Percentiles rank a stretch among this genome's conserved stretches.
Conservation (phyloP, 2,888 invertebrate genomes). For the Xanthia icteritia region DNA sequence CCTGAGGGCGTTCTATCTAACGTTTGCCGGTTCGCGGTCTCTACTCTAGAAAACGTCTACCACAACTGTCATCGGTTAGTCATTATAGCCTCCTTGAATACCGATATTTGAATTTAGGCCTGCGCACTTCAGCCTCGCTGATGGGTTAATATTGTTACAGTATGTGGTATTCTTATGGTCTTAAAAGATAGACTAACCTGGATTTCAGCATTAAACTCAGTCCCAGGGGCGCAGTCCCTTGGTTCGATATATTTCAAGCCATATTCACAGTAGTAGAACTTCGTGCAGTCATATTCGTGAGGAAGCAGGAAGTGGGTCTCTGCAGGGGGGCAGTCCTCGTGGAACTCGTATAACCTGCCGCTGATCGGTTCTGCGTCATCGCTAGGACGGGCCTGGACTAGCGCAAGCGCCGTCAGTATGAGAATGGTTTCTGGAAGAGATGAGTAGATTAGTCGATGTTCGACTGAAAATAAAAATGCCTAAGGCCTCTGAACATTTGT, state of each 20-base stretch:
- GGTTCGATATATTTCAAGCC: constrained; percentile 73
- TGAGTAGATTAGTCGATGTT: not conserved
- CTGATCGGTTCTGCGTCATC: not conserved
- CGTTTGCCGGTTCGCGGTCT: no score
- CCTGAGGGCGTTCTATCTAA: no score
- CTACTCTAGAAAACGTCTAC: no score
- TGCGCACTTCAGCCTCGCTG: no score
- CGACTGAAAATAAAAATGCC: not conserved
- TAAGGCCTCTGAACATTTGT: not conserved
- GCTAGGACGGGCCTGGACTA: constrained; percentile 65
- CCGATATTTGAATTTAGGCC: no score
- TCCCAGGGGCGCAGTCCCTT: constrained; percentile 75
- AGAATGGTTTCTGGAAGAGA: constrained; percentile 70
- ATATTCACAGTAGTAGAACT: constrained; percentile 84
- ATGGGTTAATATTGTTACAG: no score
- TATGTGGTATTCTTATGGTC: no score
- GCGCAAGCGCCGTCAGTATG: constrained; percentile 68
- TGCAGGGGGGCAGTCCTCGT: constrained; percentile 90
- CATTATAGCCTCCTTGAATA: no score
- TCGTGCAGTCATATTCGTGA: constrained; percentile 83
- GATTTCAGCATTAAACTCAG: constrained; percentile 73
- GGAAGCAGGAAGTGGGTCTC: constrained; percentile 85
- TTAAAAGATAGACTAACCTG: constrained; percentile 74
- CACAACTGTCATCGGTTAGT: no score
- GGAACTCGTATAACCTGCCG: constrained; percentile 88